Conservation (phyloP, 2,888 invertebrate species). For the Andricus quercusramuli region DNA sequence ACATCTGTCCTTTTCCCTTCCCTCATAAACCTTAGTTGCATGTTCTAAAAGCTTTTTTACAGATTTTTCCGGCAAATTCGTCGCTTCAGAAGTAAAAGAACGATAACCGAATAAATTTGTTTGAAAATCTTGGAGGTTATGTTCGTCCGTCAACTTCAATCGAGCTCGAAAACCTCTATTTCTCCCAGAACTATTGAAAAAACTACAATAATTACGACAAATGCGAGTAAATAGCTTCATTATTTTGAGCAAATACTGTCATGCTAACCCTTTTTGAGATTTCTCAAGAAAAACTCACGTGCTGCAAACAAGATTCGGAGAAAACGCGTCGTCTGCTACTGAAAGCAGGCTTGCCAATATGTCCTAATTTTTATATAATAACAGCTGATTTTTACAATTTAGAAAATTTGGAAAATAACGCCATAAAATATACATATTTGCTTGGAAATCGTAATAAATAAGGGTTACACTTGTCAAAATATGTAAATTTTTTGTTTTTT, state of each 20-base stretch:
- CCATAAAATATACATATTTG: not conserved
- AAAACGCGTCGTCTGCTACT: constrained; percentile 28
- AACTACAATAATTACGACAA: not conserved
- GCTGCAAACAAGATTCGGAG: not conserved
- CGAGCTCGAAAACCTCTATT: not conserved
- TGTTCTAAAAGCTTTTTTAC: constrained; percentile 30
- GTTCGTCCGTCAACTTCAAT: not conserved
- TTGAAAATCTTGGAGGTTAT: not conserved
- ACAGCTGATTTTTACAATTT: not conserved
- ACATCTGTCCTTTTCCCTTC: constrained; percentile 15
- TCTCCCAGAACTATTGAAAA: not conserved
- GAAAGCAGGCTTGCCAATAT: constrained; percentile 6
- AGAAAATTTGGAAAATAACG: not conserved
- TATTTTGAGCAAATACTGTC: constrained; percentile 32
- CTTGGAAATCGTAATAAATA: not conserved
- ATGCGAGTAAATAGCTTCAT: not conserved
- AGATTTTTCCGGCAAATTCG: not conserved
- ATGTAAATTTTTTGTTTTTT: not conserved
- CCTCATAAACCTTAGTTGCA: constrained; percentile 18
- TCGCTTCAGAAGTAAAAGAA: not conserved
- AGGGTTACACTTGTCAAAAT: not conserved
- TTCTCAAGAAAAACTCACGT: constrained; percentile 25
- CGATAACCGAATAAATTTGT: not conserved
- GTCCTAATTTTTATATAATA: not conserved
- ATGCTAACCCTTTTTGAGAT: not conserved